These are phyloP conservation scores for Palythoa grandis DNA, from an alignment of 92 coral and sea anemone species.

Conservation along the genomic window DNA sequence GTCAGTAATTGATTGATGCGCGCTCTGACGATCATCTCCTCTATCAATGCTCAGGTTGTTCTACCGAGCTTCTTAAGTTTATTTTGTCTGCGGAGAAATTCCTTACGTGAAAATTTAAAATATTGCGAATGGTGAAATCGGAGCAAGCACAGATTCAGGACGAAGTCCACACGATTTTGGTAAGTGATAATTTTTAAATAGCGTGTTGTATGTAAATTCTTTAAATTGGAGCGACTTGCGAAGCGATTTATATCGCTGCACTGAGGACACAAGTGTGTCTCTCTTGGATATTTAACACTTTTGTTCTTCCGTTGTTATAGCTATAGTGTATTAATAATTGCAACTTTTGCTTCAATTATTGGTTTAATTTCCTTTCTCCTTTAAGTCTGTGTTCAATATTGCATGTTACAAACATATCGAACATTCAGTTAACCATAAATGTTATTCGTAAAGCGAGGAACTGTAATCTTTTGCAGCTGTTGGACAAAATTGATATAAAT, in stretches of 20 bases:
- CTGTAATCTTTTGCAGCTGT: too few relatives aligned
- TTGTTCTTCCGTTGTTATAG: neutral
- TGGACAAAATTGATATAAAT: neutral
- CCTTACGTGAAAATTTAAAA: neutral
- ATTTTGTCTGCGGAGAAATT: neutral
- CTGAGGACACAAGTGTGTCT: neutral
- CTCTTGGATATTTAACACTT: neutral
- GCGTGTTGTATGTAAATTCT: neutral
- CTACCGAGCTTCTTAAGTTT: neutral
- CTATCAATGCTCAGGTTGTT: neutral
- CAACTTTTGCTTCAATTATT: neutral
- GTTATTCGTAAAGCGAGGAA: neutral
- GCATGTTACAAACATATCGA: neutral
- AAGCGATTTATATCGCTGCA: neutral
- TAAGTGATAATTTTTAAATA: neutral
- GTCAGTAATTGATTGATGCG: neutral
- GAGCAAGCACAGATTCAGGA: constrained; percentile 24
- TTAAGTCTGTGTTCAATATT: neutral
- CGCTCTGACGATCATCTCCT: neutral
- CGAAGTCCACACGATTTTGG: constrained; percentile 39
- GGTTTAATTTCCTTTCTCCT: neutral
- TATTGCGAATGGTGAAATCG: constrained; percentile 41
- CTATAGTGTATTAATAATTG: neutral
- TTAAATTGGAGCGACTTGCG: neutral
- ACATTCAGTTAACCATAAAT: neutral